Evolutionary conservation across 92 coral and sea anemone species (phyloP), one percentile per base, ranked within the genome.

Genomic region (Palythoa caribaeorum): DNA sequence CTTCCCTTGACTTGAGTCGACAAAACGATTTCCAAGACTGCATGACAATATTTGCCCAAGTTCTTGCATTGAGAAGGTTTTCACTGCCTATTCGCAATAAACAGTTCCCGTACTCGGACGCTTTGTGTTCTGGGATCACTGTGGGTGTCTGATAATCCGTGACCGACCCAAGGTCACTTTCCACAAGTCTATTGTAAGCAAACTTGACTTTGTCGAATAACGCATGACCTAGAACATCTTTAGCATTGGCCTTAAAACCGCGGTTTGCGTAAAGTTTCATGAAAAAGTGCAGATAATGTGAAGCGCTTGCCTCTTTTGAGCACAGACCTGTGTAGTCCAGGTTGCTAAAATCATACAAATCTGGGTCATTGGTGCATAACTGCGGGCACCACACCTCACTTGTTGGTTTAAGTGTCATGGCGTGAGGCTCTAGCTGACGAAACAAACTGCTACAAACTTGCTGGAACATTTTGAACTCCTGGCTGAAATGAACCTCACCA

Each of bases 31-130:
- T 79, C 21, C 60, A 65, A 60, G 84, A 59, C 52, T 79, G 73
- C 72, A 79, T 59, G 35, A 79, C 55, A 6, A 79, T 38, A 16
- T 39, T 62, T 16, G 84, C 84, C 84, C 84, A 79, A 10, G 84
- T 66, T 15, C 55, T 59, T 62, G 84, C 84, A 53, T 60, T 79
- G 9, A 79, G 55, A 79, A 79, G 36, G 73, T 9, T 60, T 38
- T 79, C 84, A 38, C 48, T 39, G 72, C 55, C 15, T 6, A 60
- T 37, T 16, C 72, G 54, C 37, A 79, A 20, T 19, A 79, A 79
- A 38, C n/a, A 35, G 35, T 79, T 60, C n/a, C 72, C 17, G 53
- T 54, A 37, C 15, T 79, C 72, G 9, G 14, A 39, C 5, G 57
- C 53, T 79, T 79, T 79, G 17, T 57, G 12, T 62, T 59, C 52